A percentile compares a stretch with the other conserved stretches of the same genome.
Evolutionary conservation across 2,113 vertebrate genomes (phyloP).

Genomic region (Cromileptes altivelis): DNA sequence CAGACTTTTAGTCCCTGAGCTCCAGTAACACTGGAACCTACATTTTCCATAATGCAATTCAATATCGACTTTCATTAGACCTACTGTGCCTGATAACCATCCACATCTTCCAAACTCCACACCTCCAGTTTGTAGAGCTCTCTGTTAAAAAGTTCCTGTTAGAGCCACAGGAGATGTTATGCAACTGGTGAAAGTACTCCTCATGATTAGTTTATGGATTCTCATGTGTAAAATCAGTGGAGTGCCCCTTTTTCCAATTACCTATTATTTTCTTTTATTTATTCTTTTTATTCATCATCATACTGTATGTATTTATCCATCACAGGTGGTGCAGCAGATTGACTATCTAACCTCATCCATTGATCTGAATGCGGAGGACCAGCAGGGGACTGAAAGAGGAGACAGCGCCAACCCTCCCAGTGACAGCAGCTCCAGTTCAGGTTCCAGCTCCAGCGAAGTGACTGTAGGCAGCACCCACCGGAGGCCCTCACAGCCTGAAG

Average conservation of each 20-base stretch:
- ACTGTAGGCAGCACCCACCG: conserved; percentile 39
- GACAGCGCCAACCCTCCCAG: conserved; percentile 57
- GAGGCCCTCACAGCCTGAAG: conserved; percentile 23
- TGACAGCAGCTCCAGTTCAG: conserved; percentile 69
- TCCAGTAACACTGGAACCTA: conserved; percentile 2
- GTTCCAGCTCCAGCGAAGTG: conserved; percentile 69
- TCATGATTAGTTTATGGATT: background rate
- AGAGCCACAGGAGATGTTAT: background rate
- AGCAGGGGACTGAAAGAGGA: conserved; percentile 31
- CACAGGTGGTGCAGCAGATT: conserved; percentile 87
- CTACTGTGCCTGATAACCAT: background rate
- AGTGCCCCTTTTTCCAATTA: background rate
- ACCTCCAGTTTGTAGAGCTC: background rate
- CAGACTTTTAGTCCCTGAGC: background rate
- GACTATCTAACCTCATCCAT: conserved; percentile 85
- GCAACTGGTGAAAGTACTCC: background rate
- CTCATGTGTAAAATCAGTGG: conserved; percentile 5
- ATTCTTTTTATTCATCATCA: conserved; percentile 5
- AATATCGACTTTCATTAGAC: background rate
- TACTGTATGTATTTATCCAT: conserved; percentile 6
- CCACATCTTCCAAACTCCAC: background rate
- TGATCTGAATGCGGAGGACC: conserved; percentile 79
- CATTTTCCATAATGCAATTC: conserved; percentile 22
- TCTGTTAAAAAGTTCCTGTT: background rate
- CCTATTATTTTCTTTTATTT: too few species aligned